Evolutionary conservation across 1,140 invertebrate genomes (phyloP), one percentile per base, ranked within the genome.

Genomic region (Heliconius nattereri): DNA sequence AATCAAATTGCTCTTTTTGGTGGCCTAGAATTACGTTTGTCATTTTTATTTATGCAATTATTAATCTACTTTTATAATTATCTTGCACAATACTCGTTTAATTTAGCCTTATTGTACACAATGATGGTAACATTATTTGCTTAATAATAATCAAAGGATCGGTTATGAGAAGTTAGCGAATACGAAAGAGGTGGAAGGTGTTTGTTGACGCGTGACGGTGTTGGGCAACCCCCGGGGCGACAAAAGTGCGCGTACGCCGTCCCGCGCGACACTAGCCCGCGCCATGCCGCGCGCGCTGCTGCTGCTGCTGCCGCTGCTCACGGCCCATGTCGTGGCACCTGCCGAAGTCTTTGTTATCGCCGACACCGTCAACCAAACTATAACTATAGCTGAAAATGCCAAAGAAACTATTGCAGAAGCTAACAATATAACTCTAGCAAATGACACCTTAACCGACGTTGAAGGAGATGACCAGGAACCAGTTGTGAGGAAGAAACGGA

Each of bases 401-500:
- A 81, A 85, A 71, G 82, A 85, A 60, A 79, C 85, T 49, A 84
- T 87, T 71, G 71, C 83, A 13, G 81, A 85, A 57, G 79, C 80
- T 35, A 80, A 85, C 74, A 78, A 84, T 54, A 66, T 76, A 49
- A 74, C 83, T 9, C 73, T 85, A 23, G 82, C 76, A 19, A 77
- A 71, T 32, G 85, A 83, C 20, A 87, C 88, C 2, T 45, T 85
- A 19, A 52, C 81, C 9, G 84, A 83, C 37, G 74, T 71, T 0
- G 86, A 89, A 23, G 40, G 49, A 35, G 90, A 84, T 8, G 87
- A 89, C 6, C 87, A 91, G 76, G 91, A 89, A 49, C 87, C 90
- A 1, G 80, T 94, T n/a, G 92, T 94, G 26, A 83, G 94, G 13
- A 92, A 93, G 86, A 95, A 95, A 76, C 84, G 94, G 29, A 94